Evolutionary conservation across 2,113 vertebrate genomes (phyloP).

Genomic region (Polyodon spathula): DNA sequence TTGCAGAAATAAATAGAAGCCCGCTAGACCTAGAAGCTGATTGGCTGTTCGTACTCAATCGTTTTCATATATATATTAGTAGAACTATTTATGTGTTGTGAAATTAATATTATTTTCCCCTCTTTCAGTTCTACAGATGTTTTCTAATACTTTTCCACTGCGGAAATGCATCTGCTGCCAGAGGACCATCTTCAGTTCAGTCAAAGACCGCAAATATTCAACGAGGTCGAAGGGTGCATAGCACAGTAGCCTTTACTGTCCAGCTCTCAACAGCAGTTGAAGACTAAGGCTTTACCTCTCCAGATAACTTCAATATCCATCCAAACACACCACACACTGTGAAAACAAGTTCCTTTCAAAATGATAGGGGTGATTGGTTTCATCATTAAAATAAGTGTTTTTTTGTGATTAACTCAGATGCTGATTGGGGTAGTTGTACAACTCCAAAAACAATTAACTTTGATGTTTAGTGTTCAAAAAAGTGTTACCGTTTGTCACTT

Average conservation of each 20-base stretch:
- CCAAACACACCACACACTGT: neutral
- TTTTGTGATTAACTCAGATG: too few relatives aligned
- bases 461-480: too few relatives aligned
- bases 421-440: too few relatives aligned
- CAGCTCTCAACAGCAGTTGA: constrained; percentile 29
- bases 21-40: too few relatives aligned
- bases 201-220: constrained; percentile 56
- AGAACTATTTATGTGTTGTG: neutral
- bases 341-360: neutral
- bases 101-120: constrained; percentile 6
- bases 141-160: constrained; percentile 64
- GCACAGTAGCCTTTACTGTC: constrained; percentile 35
- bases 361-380: neutral
- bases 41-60: too few relatives aligned
- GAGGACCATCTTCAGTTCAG: constrained; percentile 37
- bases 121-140: constrained; percentile 67
- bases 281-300: constrained; percentile 23
- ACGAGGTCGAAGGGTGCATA: constrained; percentile 44
- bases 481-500: too few relatives aligned
- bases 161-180: constrained; percentile 26
- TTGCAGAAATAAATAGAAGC: too few relatives aligned
- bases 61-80: too few relatives aligned
- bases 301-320: constrained; percentile 20
- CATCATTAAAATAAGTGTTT: too few relatives aligned
- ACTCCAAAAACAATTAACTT: too few relatives aligned